Base-by-base conservation (phyloP, 2,797 vertebrate species). In the Argya squamiceps region DNA sequence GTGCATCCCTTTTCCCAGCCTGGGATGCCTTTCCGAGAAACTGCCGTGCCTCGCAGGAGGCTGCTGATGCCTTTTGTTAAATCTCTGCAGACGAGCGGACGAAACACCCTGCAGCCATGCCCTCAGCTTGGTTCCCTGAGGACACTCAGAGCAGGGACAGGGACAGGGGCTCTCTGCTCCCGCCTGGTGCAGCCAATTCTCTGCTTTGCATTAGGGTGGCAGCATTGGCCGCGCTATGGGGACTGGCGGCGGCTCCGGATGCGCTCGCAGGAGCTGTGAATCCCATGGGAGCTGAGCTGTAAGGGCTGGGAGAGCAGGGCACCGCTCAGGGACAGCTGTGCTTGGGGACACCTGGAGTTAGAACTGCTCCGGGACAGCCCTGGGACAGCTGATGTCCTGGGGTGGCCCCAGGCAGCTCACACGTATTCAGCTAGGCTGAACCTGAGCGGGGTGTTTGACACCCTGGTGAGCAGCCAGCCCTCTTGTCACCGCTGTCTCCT, bases 151-250 rank as follows among this genome's bases (percentile, higher is more conserved):
- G 7, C 53, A n/a, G 58, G 76, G 36, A 34, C 30, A 11, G 55
- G 59, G 63, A 24, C 3, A 9, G 52, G 8, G 16, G 46, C 30
- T 63, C 13, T 50, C 15, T 41, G 4, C 27, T 30, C 30, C 44
- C 1, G 47, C 46, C 32, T 2, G 63, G 3, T 2, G 63, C 36
- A 11, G 59, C 16, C 4, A 17, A 29, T 89, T 89, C 92, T 63
- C 17, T 4, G 24, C 59, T 63, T 44, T 23, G 90, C 95, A 55
- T 89, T 95, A 26, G 90, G 96, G 96, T 80, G 96, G 96, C 95
- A 95, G 96, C 88, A 95, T 93, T 70, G 92, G 71, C 96, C 32
- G 4, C 0, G 10, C 52, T 47, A 52, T 44, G 82, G 67, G 39
- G 22, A 53, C 46, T 11, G 15, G 56, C 34, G 21, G 83, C 62